Percentiles rank a stretch among this genome's conserved stretches.
Evolutionary conservation across 2,888 invertebrate species (phyloP).

Genomic region (Troilus luridus): DNA sequence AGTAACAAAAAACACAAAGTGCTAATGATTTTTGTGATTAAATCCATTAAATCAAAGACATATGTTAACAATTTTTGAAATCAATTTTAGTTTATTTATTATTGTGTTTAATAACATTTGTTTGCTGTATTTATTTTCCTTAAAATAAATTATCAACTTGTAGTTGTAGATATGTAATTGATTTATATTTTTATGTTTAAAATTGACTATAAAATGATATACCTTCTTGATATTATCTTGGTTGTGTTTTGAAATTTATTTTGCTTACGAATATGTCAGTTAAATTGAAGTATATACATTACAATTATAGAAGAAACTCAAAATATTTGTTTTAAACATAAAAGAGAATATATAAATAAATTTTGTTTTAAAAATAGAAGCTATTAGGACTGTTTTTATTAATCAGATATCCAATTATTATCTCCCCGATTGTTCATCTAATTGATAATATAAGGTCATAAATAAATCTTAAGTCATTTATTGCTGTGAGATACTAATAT

Average conservation of each 20-base stretch:
- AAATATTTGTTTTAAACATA: constrained; percentile 22
- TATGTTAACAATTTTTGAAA: neutral
- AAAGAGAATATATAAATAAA: constrained; percentile 39
- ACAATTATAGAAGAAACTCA: constrained; percentile 6
- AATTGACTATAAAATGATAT: neutral
- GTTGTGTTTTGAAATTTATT: constrained; percentile 18
- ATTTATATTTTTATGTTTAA: constrained; percentile 32
- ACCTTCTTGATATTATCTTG: constrained; percentile 27
- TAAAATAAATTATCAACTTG: constrained; percentile 8
- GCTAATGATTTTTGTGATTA: constrained; percentile 25
- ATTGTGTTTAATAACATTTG: constrained; percentile 5
- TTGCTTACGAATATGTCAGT: neutral
- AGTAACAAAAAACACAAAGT: neutral
- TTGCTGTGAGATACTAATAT: neutral
- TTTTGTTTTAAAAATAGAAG: constrained; percentile 26
- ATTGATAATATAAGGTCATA: neutral
- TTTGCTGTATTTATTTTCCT: constrained; percentile 17
- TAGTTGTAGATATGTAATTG: neutral
- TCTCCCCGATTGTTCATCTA: neutral
- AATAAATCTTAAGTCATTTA: neutral
- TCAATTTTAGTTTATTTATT: neutral
- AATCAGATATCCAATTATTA: neutral
- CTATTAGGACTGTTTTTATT: neutral
- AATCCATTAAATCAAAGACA: constrained; percentile 7
- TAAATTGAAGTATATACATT: neutral